phyloP scores from a whole-genome alignment of 1,140 invertebrate genomes.

The Eurytemora carolleeae region DNA sequence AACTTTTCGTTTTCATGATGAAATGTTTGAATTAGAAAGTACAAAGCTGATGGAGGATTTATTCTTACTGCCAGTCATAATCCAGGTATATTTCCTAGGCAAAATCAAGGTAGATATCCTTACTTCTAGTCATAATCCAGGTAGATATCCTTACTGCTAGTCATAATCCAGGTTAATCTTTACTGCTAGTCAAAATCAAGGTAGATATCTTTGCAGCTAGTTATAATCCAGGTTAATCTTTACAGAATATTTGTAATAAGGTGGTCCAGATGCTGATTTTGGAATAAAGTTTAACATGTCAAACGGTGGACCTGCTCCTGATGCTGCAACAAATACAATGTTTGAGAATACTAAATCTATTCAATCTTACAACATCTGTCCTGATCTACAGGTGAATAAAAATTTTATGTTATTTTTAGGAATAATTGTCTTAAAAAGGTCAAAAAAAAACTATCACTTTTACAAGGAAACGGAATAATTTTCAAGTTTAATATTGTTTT shows the following conservation, averaged over 20 bases:
- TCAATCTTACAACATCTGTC: slow-evolving; percentile 53
- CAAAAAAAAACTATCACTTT: too few relatives aligned
- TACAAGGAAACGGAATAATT: too few relatives aligned
- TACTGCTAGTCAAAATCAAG: slow-evolving; percentile 97
- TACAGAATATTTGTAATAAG: too few relatives aligned
- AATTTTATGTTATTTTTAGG: too few relatives aligned
- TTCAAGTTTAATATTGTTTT: too few relatives aligned
- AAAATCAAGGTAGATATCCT: too few relatives aligned
- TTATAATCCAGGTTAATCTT: slow-evolving; percentile 90
- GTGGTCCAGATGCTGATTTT: slow-evolving; percentile 89
- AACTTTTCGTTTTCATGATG: too few relatives aligned
- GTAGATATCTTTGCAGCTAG: slow-evolving; percentile 72
- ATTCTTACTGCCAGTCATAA: slow-evolving; percentile 96
- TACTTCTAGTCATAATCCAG: slow-evolving; percentile 97
- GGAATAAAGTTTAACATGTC: slow-evolving; percentile 95
- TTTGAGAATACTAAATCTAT: slow-evolving; percentile 59
- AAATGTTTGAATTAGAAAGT: too few relatives aligned
- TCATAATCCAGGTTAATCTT: slow-evolving; percentile 94
- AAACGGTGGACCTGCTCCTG: slow-evolving; percentile 91
- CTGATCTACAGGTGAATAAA: too few relatives aligned
- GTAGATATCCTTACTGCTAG: slow-evolving; percentile 73
- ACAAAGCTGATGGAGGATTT: slow-evolving; percentile 71
- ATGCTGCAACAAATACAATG: slow-evolving; percentile 69
- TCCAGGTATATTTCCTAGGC: too few relatives aligned
- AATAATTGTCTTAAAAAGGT: too few relatives aligned